Evolutionary conservation across 2,113 vertebrate genomes (phyloP), one percentile per base, ranked within the genome.

Genomic region (Anguilla japonica): DNA sequence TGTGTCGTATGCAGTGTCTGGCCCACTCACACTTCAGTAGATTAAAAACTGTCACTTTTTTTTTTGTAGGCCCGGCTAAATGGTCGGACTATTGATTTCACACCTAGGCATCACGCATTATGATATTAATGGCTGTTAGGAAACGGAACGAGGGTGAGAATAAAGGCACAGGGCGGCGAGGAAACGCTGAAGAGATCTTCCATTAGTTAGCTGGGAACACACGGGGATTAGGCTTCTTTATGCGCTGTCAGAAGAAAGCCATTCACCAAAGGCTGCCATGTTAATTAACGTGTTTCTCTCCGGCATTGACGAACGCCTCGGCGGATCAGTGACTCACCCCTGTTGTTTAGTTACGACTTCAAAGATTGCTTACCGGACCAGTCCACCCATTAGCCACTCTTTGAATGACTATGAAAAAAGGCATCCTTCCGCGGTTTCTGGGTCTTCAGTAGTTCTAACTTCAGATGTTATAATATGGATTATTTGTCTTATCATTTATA

Each of bases 201-300:
- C 94, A 94, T 95, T 95, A 95, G 92, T 80, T 86, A 86, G 3
- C 3, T 41, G 41, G 57, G 85, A 67, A 29, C 7, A 84, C 39
- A 83, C 20, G 26, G 53, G 79, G 83, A 50, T 84, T 71, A 84
- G 88, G 84, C 82, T 91, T 81, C 90, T 92, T 89, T 93, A 92
- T 91, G 88, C 87, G 84, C 86, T 91, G 88, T 90, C 89, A 91
- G 90, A 46, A 79, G 46, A 71, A 41, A 86, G 60, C 79, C 79
- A 78, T 46, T 81, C 83, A 81, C 39, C 60, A 86, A 88, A 89
- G 78, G 67, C 67, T 43, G 92, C 93, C 89, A 90, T 88, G 81
- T 87, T 88, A 29, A 87, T 96, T 93, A 95, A 94, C 91, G 87
- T 90, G 85, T 89, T 91, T 92, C 92, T 89, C 89, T 87, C 81